Base-by-base conservation (phyloP, 2,888 invertebrate species). In the Stenurella melanura region DNA sequence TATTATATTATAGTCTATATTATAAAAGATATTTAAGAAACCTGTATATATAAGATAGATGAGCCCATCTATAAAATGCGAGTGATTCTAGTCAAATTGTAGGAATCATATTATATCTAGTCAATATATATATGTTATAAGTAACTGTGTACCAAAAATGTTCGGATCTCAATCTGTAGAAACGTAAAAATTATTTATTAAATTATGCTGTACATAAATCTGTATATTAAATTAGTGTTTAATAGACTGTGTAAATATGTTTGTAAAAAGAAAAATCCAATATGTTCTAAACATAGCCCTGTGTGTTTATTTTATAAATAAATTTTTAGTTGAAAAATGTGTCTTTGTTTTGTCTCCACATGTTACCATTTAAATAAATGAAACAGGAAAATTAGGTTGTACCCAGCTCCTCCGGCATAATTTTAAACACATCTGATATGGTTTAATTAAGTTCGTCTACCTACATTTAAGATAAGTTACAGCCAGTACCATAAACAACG, bases 41-140 rank as follows among this genome's bases (percentile, higher is more conserved):
- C n/a, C 10, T 64, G 63, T 78, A 67, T 80, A 75, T 74, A 75
- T 74, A 78, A 71, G 63, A 76, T 78, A 78, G 78, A 79, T 80
- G 50, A 34, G 61, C 61, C 50, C 74, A 78, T 81, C 80, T 80
- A 80, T 80, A 80, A 74, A 78, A 78, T 50, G 72, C 81, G 79
- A 81, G 80, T 81, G 76, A 77, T 63, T 80, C 80, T 81, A 80
- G 80, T 81, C 81, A 81, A 78, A 77, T 63, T 75, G 77, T 79
- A 79, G 56, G 50, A 18, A 60, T 19, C 10, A 50, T 30, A 60
- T 56, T 42, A 26, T 61, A 21, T 63, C 72, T 72, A 72, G 72
- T 63, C 63, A 72, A 54, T 38, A 56, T 63, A 30, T 34, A 34
- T 30, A n/a, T 72, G 72, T 72, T 54, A 67, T 19, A 64, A 64